Evolutionary conservation across 2,888 invertebrate species (phyloP), one percentile per base, ranked within the genome.

Genomic region (Dicyrtoma fusca): DNA sequence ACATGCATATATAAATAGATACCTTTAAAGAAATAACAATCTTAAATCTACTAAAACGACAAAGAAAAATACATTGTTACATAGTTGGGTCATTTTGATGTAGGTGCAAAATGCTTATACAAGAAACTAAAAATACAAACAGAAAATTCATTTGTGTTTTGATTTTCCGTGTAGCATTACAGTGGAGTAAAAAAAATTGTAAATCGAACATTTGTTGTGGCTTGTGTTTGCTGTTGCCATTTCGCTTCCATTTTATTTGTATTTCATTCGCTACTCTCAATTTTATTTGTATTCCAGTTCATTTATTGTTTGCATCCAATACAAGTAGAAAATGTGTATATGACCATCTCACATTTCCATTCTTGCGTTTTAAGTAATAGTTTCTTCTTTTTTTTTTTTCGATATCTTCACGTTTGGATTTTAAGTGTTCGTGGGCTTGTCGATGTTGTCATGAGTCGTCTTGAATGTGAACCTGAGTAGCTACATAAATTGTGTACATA

Each of bases 121-220:
- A 25, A 34, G 34, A 61, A n/a, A 61, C 14, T 10, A 61, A 23
- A 8, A 59, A 34, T 34, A 34, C 34, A 34, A 34, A 34, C 34
- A 34, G 3, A n/a, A 19, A n/a, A 19, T 61, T 61, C 11, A 42
- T 61, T 61, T 25, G 42, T 34, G n/a, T 42, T 59, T 61, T 61
- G 42, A 61, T 42, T 61, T 61, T 61, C 42, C 26, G 42, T 61
- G 61, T 61, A 61, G 61, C 61, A 14, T 26, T 42, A 61, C 61
- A 61, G 19, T 34, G 34, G 4, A 34, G 49, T 49, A 34, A 34
- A 25, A 61, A 59, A 23, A 47, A 26, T 53, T 51, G 65, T 65
- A 65, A 65, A 65, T 53, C 34, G 34, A 26, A 65, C 49, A 65
- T 65, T 65, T 51, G 51, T 64, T 34, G 34, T 34, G 34, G 65